These are phyloP conservation scores for Limenitis camilla DNA, from an alignment of 2,888 invertebrate genomes.

Conservation along the genomic window DNA sequence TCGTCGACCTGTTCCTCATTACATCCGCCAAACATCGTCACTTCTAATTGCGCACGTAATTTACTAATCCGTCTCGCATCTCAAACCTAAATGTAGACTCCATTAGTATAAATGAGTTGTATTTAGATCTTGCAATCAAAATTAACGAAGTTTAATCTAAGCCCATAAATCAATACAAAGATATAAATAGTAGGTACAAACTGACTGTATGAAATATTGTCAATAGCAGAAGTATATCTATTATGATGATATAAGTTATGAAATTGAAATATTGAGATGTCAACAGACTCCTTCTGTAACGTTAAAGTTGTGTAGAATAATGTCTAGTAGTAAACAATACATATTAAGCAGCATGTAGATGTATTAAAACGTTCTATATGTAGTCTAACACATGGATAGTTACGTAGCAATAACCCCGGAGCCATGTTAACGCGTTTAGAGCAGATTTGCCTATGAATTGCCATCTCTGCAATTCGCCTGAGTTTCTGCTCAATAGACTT, in stretches of 20 bases:
- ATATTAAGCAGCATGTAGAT: conserved; percentile 1
- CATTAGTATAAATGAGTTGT: conserved; percentile 11
- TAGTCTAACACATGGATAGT: conserved; percentile 42
- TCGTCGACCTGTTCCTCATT: conserved; percentile 50
- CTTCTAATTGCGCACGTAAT: conserved; percentile 60
- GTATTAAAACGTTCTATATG: conserved; percentile 8
- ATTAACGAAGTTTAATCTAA: background rate
- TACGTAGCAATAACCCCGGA: conserved; percentile 58
- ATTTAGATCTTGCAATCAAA: background rate
- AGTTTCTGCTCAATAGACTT: conserved; percentile 46
- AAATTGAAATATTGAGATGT: no score
- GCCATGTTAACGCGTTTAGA: conserved; percentile 66
- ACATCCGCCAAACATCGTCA: conserved; percentile 57
- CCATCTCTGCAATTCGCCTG: conserved; percentile 52
- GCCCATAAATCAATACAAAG: background rate
- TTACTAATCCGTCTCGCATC: conserved; percentile 48
- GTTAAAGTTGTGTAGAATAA: no score
- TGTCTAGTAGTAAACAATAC: no score
- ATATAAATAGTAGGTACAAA: no score
- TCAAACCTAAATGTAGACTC: conserved; percentile 30
- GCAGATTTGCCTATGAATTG: conserved; percentile 68
- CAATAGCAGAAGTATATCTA: no score
- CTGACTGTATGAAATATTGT: no score
- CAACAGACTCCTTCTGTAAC: no score
- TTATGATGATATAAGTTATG: no score